phyloP scores from a whole-genome alignment of 2,797 vertebrate genomes.

The Sebastes alutus region DNA sequence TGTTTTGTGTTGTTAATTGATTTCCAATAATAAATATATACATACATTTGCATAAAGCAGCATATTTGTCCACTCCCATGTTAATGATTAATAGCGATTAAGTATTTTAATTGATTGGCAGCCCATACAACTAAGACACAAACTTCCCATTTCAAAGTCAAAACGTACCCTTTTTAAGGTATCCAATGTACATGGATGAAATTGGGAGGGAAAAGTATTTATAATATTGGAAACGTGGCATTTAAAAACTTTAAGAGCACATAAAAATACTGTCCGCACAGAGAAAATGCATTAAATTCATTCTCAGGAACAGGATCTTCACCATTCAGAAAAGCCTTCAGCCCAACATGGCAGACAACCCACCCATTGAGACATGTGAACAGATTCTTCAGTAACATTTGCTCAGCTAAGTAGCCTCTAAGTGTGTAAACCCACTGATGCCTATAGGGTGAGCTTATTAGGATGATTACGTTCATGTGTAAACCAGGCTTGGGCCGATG shows the following conservation, averaged over 20 bases:
- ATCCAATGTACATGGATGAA: not conserved
- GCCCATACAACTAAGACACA: not conserved
- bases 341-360: not conserved
- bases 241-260: not conserved
- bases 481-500: constrained; percentile 20
- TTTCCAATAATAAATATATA: too few relatives aligned
- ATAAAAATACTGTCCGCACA: not conserved
- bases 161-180: not conserved
- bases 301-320: not conserved
- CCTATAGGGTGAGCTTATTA: constrained; percentile 12
- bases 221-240: not conserved
- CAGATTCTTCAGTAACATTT: constrained; percentile 37
- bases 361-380: constrained; percentile 37
- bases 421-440: constrained; percentile 34
- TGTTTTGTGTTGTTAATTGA: too few relatives aligned
- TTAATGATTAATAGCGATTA: too few relatives aligned
- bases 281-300: not conserved
- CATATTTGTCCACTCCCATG: too few relatives aligned
- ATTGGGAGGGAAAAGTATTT: not conserved
- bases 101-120: too few relatives aligned
- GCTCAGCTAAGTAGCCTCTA: constrained; percentile 44
- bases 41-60: too few relatives aligned
- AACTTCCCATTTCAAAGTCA: not conserved
- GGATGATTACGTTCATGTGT: constrained; percentile 41
- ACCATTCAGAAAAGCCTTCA: constrained; percentile 9